phyloP scores from a whole-genome alignment of 1,140 invertebrate genomes.

The Eupristina koningsbergeri region DNA sequence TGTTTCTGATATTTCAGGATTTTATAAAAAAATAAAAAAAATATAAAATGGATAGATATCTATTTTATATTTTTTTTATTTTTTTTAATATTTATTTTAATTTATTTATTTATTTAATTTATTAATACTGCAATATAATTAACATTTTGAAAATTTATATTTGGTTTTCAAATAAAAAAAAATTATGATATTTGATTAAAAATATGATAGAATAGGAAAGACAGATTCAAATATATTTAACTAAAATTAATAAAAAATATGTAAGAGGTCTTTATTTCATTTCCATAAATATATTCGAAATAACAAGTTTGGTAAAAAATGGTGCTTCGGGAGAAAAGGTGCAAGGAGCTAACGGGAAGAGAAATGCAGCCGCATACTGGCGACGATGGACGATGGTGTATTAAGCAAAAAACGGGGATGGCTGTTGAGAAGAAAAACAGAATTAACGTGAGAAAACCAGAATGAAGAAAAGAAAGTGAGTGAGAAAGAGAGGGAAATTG shows the following conservation, averaged over 20 bases:
- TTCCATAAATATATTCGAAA: neutral
- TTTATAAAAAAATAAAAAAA: no score
- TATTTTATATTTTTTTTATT: no score
- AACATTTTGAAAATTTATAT: no score
- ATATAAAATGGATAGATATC: no score
- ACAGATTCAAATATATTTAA: no score
- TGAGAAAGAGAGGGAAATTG: conserved; percentile 5
- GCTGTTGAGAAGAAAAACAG: neutral
- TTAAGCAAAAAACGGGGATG: neutral
- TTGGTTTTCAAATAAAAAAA: no score
- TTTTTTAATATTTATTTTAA: no score
- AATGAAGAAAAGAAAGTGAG: neutral
- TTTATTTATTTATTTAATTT: no score
- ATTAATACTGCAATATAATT: no score
- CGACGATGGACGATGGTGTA: neutral
- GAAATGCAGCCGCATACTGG: neutral
- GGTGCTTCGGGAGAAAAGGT: neutral
- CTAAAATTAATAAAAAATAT: neutral
- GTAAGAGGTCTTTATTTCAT: neutral
- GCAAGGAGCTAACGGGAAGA: neutral
- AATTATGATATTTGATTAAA: no score
- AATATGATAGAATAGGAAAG: no score
- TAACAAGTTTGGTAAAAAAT: neutral
- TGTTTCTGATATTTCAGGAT: no score
- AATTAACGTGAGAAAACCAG: conserved; percentile 17